A percentile compares a stretch with the other conserved stretches of the same genome.
Evolutionary conservation across 1,140 invertebrate genomes (phyloP).

Genomic region (Cylas formicarius): DNA sequence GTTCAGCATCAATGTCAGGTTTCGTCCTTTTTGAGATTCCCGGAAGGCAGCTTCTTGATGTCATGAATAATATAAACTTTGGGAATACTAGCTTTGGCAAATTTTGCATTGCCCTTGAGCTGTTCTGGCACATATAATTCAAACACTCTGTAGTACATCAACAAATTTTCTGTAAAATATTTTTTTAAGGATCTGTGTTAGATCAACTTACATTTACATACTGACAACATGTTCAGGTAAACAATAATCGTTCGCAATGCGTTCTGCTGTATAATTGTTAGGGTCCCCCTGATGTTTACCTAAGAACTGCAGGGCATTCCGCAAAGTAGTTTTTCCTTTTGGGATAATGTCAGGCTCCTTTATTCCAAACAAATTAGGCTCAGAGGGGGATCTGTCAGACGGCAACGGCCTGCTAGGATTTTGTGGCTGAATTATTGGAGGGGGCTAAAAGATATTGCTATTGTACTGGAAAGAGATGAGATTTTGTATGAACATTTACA

Average conservation of each 20-base stretch:
- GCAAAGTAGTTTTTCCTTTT: constrained; percentile 48
- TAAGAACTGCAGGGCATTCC: constrained; percentile 53
- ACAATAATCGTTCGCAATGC: constrained; percentile 60
- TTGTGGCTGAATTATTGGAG: constrained; percentile 11
- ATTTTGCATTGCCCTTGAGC: constrained; percentile 31
- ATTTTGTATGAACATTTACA: constrained; percentile 32
- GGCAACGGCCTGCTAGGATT: constrained; percentile 44
- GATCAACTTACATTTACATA: constrained; percentile 33
- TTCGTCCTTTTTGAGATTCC: constrained; percentile 14
- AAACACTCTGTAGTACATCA: constrained; percentile 49
- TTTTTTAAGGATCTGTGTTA: not conserved
- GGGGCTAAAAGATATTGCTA: constrained; percentile 13
- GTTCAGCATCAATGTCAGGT: constrained; percentile 10
- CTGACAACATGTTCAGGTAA: constrained; percentile 53
- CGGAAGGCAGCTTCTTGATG: constrained; percentile 17
- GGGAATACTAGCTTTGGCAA: constrained; percentile 33
- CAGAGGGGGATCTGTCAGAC: constrained; percentile 35
- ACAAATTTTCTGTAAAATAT: constrained; percentile 45
- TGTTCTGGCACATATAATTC: constrained; percentile 46
- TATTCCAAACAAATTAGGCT: constrained; percentile 48
- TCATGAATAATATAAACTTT: constrained; percentile 23
- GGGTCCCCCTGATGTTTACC: constrained; percentile 54
- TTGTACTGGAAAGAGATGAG: constrained; percentile 4
- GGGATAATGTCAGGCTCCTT: constrained; percentile 48
- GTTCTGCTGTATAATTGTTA: constrained; percentile 45